phyloP scores from a whole-genome alignment of 2,113 vertebrate genomes.

The Sclerurus mexicanus region DNA sequence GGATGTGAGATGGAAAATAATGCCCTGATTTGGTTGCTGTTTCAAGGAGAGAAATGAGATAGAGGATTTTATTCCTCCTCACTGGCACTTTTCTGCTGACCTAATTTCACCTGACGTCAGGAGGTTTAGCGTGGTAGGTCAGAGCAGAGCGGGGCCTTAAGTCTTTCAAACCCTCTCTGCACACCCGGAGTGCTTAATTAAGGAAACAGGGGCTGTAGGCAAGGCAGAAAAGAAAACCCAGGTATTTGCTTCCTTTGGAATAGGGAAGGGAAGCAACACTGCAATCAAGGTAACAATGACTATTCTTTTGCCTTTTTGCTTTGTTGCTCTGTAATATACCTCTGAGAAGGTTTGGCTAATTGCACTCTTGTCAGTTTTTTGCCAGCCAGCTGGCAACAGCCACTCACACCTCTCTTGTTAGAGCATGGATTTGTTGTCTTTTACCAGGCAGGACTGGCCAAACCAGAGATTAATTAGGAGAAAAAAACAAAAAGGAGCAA shows the following conservation, averaged over 20 bases:
- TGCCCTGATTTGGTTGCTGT: background rate
- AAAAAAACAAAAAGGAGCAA: background rate
- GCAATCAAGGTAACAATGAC: background rate
- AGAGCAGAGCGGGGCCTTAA: background rate
- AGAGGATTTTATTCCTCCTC: background rate
- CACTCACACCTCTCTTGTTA: background rate
- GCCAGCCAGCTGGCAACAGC: background rate
- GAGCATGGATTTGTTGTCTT: background rate
- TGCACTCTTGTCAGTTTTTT: background rate
- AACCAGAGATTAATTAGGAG: background rate
- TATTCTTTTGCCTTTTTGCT: background rate
- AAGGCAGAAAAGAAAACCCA: background rate
- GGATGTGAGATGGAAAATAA: background rate
- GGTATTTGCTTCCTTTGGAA: background rate
- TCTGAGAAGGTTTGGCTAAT: background rate
- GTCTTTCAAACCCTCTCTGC: background rate
- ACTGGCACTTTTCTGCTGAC: background rate
- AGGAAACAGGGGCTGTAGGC: background rate
- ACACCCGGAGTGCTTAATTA: accelerated
- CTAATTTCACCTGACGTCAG: background rate
- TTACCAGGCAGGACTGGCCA: background rate
- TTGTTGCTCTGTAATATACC: background rate
- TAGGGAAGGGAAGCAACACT: background rate
- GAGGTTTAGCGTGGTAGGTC: background rate
- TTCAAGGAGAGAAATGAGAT: background rate